Evolutionary conservation across 2,888 invertebrate genomes (phyloP), one percentile per base, ranked within the genome.

Genomic region (Ochropleura leucogaster): DNA sequence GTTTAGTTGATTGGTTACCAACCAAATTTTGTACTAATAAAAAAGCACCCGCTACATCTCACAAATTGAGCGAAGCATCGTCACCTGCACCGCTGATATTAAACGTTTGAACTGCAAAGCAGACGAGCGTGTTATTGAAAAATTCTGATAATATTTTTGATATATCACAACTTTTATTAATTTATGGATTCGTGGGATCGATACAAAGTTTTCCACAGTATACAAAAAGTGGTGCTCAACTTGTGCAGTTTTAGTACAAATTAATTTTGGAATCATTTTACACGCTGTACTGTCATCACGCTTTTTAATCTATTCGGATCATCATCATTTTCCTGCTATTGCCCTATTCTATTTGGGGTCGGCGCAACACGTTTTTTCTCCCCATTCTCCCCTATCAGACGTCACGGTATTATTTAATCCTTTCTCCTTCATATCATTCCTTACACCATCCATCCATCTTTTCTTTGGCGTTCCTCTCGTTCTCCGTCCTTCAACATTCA

Each of bases 41-140:
- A 62, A 72, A 3, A 51, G 20, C 14, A 51, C 6, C 40, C 83
- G 82, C 78, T 81, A 40, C 14, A 49, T 72, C 76, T 79, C 74
- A 20, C 73, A 49, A 80, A 72, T 84, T 85, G 69, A 51, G 62
- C 47, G 59, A 66, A 53, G 0, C 70, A 70, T 67, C 75, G 83
- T 83, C 91, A 90, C 90, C 91, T 91, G 92, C 88, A 88, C 72
- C 87, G 55, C 75, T 75, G 88, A 91, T 92, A 92, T 92, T 91
- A 91, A 92, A 91, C 81, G 88, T 89, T 89, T 86, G 79, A 87
- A 86, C 85, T 89, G 83, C 86, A 82, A 80, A 83, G 84, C 83
- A 85, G 84, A 84, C 79, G 81, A 83, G 80, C 81, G 66, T 85
- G 75, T 80, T 90, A 91, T 90, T 91, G 88, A 87, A 91, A 86